Base-by-base conservation (phyloP, 2,113 vertebrate species). In the Rhagologus leucostigma region DNA sequence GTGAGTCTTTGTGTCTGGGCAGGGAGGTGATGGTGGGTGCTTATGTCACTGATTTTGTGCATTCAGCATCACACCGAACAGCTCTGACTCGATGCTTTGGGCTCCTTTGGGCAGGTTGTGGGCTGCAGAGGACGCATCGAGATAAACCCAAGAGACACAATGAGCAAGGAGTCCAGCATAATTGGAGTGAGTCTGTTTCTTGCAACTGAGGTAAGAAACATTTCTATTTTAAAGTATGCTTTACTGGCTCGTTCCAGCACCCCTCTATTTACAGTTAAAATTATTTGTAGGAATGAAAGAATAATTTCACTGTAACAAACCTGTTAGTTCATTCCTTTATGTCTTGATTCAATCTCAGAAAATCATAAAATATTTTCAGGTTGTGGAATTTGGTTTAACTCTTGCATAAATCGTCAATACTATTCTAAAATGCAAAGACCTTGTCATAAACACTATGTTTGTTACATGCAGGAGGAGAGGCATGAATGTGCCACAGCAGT, bases 111-210 rank as follows among this genome's bases (percentile, higher is more conserved):
- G 56, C 47, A 99, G 99, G 79, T 99, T 9, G 98, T 99, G 35
- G 99, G 99, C 89, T 98, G 75, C 90, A 97, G 99, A 93, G 99
- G 99, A 41, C 29, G 98, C 12, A 76, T 98, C 39, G 98, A 99
- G 97, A 99, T 99, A 90, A 98, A 98, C 73, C 99, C 99, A 14
- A 98, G 99, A 73, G 99, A 99, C 92, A 98, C 95, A 32, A 99
- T 99, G 98, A 33, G 21, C 19, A 99, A 99, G 68, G 99, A 99
- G 95, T 97, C 98, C 41, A 98, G 98, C 95, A 98, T 99, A 69
- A 97, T 97, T 35, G 99, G 99, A 76, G 97, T 99, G 56, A 23
- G 90, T 32, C 85, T 99, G 4, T 98, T 90, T 93, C 96, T 84
- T 41, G 95, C 98, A 69, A 98, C 98, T 41, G 97, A 98, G 98